Percentiles rank a stretch among this genome's conserved stretches.
Conservation (phyloP, 1,140 invertebrate genomes). For the Monochamus saltuarius region DNA sequence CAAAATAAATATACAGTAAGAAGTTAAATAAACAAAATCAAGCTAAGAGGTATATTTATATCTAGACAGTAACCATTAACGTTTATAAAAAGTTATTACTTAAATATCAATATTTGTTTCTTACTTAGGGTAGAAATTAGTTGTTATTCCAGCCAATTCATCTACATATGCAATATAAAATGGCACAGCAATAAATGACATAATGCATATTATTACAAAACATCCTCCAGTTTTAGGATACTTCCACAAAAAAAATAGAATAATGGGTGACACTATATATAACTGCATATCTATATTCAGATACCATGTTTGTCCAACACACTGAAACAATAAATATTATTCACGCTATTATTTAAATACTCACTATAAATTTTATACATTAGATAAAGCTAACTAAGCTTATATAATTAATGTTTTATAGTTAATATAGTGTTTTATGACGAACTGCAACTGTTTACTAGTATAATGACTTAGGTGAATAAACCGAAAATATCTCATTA, state of each 20-base stretch:
- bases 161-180: conserved; percentile 24
- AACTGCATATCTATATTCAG: conserved; percentile 69
- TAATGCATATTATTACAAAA: neutral
- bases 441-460: no score
- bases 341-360: conserved; percentile 4
- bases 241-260: conserved; percentile 47
- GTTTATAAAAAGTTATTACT: no score
- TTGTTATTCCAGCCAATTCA: conserved; percentile 8
- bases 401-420: no score
- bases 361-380: neutral
- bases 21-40: neutral
- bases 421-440: no score
- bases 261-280: conserved; percentile 57
- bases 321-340: conserved; percentile 52
- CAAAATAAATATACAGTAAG: conserved; percentile 1
- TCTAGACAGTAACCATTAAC: no score
- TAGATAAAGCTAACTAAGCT: no score
- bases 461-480: no score
- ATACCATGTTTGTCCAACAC: conserved; percentile 55
- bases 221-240: conserved; percentile 20
- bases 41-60: no score
- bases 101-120: neutral
- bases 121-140: conserved; percentile 14
- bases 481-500: no score
- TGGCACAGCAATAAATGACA: conserved; percentile 11